Evolutionary conservation across 2,113 vertebrate species (phyloP), one percentile per base, ranked within the genome.

Genomic region (Caranx ignobilis): DNA sequence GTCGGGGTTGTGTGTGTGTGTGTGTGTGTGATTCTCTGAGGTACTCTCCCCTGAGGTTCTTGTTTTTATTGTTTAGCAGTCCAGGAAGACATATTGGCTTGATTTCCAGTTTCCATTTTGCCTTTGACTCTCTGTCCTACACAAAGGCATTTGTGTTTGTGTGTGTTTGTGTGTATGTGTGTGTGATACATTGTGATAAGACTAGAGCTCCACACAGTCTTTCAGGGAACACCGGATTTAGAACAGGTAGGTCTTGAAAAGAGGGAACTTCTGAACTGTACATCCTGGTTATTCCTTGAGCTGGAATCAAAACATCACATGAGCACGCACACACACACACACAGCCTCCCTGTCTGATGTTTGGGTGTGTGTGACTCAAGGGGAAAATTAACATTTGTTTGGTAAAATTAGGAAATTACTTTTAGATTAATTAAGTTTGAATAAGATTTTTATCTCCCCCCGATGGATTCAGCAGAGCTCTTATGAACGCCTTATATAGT

Each of bases 51-150:
- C 26, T 26, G 26, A 92, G 71, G 60, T 52, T 88, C 56, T 71
- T 80, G 77, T 77, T 76, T 76, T 72, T 71, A 89, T 93, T 94
- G 91, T 94, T 90, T 45, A 87, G 39, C 50, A 73, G 39, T 64
- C 45, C 59, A 67, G 78, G 84, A 87, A 88, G 64, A 84, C 57
- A 11, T 56, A 9, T n/a, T 91, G 87, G 82, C 87, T 79, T 70
- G 3, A 43, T 5, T 26, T 79, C 84, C 91, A 85, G 57, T 89
- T 91, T 87, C 57, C 71, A 74, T 86, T 83, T 78, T 66, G 50
- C 37, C 34, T 85, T 66, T 71, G 9, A 70, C 47, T 63, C 39
- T 66, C 61, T 60, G 37, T 68, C 57, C 26, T 21, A 62, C 31
- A 79, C 77, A 87, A 81, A 72, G 57, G 32, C 56, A 45, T 77